phyloP scores from a whole-genome alignment of 2,888 invertebrate genomes.

The Polymixis flavicincta region DNA sequence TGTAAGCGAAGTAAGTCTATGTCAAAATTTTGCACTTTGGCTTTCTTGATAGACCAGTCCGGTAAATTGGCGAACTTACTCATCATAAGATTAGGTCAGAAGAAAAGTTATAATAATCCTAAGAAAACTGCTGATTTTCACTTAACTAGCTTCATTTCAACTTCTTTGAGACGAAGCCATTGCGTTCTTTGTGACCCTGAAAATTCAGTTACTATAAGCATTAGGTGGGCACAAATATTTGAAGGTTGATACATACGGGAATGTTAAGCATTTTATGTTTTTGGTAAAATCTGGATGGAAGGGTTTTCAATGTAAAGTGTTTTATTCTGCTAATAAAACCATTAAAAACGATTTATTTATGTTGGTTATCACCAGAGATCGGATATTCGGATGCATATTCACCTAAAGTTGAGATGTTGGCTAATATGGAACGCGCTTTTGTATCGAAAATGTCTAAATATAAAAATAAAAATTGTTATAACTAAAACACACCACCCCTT shows the following conservation, averaged over 20 bases:
- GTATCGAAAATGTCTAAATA: too few species aligned
- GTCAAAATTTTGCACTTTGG: neutral
- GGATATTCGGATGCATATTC: too few species aligned
- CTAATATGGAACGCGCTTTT: too few species aligned
- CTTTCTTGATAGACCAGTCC: neutral
- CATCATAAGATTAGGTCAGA: neutral
- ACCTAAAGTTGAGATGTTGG: too few species aligned
- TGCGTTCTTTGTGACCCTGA: neutral
- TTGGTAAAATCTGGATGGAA: neutral
- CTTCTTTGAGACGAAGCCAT: neutral
- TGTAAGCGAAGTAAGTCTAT: neutral
- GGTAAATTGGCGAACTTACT: neutral
- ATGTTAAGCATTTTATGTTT: neutral
- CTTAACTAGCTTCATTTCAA: neutral
- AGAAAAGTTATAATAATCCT: neutral
- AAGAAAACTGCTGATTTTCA: neutral
- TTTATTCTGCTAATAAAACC: neutral
- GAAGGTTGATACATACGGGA: too few species aligned
- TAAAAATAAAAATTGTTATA: too few species aligned
- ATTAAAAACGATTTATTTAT: neutral
- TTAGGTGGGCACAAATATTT: too few species aligned
- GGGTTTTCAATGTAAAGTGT: neutral
- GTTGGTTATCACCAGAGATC: neutral
- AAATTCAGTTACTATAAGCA: neutral
- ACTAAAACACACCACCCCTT: too few species aligned